Percentiles rank a stretch among this genome's conserved stretches.
phyloP scores from a whole-genome alignment of 1,140 invertebrate genomes.

The Drosophila aff. region DNA sequence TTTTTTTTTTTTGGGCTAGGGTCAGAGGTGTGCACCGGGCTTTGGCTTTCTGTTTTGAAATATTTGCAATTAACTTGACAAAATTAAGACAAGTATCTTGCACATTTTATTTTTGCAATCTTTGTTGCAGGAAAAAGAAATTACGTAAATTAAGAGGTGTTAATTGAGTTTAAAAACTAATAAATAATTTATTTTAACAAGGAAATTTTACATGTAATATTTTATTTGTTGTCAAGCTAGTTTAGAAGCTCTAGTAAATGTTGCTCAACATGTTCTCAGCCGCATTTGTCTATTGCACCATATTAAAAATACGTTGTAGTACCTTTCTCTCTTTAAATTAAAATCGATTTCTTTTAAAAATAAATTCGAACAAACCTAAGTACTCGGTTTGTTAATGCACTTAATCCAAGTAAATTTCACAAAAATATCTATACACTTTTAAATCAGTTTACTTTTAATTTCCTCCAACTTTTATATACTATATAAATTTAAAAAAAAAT shows the following conservation, averaged over 20 bases:
- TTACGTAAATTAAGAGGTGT: neutral
- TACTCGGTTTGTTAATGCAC: too few relatives aligned
- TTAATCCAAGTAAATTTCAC: too few relatives aligned
- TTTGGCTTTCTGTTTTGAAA: neutral
- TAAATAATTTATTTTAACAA: neutral
- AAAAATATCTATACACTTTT: neutral
- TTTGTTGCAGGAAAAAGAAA: neutral
- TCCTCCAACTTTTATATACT: neutral
- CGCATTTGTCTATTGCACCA: neutral
- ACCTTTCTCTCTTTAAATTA: neutral
- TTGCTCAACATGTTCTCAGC: neutral
- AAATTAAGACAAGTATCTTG: neutral
- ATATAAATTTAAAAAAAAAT: neutral
- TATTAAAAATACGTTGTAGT: too few relatives aligned
- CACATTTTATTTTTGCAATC: neutral
- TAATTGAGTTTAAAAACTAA: neutral
- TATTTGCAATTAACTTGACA: neutral
- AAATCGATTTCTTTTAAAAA: neutral
- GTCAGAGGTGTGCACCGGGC: neutral
- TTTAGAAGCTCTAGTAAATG: neutral
- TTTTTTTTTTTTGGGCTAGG: slow-evolving; percentile 23
- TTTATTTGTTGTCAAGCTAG: neutral
- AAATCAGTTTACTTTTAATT: neutral
- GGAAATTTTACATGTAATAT: neutral
- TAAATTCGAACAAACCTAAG: neutral